Base-by-base conservation (phyloP, 2,888 invertebrate genomes). In the Drosophila mimetica region DNA sequence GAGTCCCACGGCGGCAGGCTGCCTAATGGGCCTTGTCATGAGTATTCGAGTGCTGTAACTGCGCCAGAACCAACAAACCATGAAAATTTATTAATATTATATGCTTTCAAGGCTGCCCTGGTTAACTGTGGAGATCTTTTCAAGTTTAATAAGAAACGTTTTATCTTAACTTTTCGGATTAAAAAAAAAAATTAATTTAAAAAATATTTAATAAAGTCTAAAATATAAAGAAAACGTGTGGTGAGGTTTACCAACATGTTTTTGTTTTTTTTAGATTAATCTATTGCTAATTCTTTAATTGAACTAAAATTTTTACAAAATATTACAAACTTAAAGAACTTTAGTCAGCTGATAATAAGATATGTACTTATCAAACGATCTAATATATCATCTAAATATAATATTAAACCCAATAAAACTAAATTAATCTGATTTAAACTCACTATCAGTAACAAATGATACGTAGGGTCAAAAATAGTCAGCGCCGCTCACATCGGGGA, bases 21-120 rank as follows among this genome's bases (percentile, higher is more conserved):
- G 77, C 52, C 57, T 79, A 82, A 88, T 88, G 88, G 59, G 77
- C 69, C 88, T 54, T 74, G 63, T 82, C 70, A 86, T 82, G 55
- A 59, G 46, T 16, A 55, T 36, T 37, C 34, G 39, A 47, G 48
- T 51, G 52, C 44, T 39, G 46, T 52, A 60, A 60, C 42, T 39
- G 46, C 7, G 37, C 11, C 13, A 13, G 8, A 25, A 44, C 18
- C 46, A 67, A 69, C 64, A 46, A 53, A 53, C 54, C 64, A 46
- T 65, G 64, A 37, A 52, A n/a, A 30, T 51, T 30, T 51, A 36
- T 42, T 42, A 18, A 64, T 44, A 16, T 8, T n/a, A 22, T 13
- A 36, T 32, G 28, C 4, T n/a, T 66, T 22, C 53, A 52, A 63
- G 61, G 61, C 52, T 44, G 36, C n/a, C 11, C 5, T n/a, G 2